Evolutionary conservation across 2,113 vertebrate species (phyloP).

Genomic region (Malurus elegans): DNA sequence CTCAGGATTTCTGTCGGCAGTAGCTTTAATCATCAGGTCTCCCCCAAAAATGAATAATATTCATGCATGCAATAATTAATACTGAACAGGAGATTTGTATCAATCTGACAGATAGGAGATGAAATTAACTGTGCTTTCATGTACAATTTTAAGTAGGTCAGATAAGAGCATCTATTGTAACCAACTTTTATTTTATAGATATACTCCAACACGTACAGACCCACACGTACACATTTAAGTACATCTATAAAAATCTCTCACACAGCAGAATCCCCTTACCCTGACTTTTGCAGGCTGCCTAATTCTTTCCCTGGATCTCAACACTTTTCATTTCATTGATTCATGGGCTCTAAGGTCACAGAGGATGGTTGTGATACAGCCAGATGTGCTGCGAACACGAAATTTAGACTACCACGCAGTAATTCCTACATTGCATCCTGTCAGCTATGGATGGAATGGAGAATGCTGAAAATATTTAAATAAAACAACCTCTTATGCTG

Average conservation of each 20-base stretch:
- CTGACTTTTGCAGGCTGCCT: not conserved
- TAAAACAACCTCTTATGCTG: not conserved
- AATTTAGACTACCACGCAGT: not conserved
- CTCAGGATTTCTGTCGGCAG: not conserved
- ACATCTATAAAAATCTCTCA: conserved; percentile 13
- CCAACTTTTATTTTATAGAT: conserved; percentile 66
- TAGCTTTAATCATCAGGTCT: conserved; percentile 41
- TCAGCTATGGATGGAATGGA: not conserved
- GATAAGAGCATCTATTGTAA: conserved; percentile 70
- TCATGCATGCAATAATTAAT: conserved; percentile 68
- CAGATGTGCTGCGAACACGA: not conserved
- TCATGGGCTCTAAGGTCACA: not conserved
- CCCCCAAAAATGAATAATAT: conserved; percentile 43
- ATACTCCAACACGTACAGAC: conserved; percentile 10
- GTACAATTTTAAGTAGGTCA: conserved; percentile 71
- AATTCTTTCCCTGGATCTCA: not conserved
- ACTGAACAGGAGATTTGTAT: conserved; percentile 70
- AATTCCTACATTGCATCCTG: not conserved
- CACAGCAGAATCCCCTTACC: conserved; percentile 21
- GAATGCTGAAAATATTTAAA: not conserved
- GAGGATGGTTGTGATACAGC: not conserved
- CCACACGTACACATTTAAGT: not conserved
- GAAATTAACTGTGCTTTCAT: conserved; percentile 73
- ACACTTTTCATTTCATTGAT: not conserved
- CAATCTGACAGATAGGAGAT: conserved; percentile 70